Base-by-base conservation (phyloP, 2,113 vertebrate genomes). In the Phoxinus phoxinus region DNA sequence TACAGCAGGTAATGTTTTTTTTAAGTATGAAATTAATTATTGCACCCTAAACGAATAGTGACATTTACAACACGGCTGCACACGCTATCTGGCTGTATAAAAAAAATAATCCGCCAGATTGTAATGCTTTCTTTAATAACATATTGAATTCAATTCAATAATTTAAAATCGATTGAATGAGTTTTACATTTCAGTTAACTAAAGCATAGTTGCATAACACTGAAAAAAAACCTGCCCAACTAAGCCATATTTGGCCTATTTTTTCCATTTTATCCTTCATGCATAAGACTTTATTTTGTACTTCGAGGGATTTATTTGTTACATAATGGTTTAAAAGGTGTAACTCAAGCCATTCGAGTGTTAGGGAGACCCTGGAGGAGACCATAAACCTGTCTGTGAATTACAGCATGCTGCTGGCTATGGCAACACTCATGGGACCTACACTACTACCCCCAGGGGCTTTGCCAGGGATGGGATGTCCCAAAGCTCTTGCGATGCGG, bases 221-320 rank as follows among this genome's bases (percentile, higher is more conserved):
- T 13, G 11, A 21, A 65, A 21, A 21, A 53, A 53, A 35, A 21
- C 4, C 8, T 44, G 13, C n/a, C 44, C n/a, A 80, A 6, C 58
- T 32, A 67, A 81, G 79, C 41, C 25, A 51, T 51, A 30, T 65
- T 81, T 48, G 80, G 5, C 21, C 46, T 17, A 15, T 71, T 35
- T 27, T 59, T 61, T 61, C 17, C 17, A n/a, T 75, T 72, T 48
- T 23, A 23, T 48, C 11, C 27, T n/a, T 63, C 3, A 76, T 51
- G 6, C 21, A 30, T 17, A 51, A 63, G 65, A 63, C 35, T 46
- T 73, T 71, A 59, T 35, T 81, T 73, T 41, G 46, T 53, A 76
- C 80, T 76, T 82, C 67, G 76, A 75, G 78, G 86, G 59, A 87
- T 81, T 71, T 84, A 21, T 76, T 67, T 82, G 44, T 87, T 61